phyloP scores from a whole-genome alignment of 2,888 invertebrate genomes.

The Agrenia bidenticulata region DNA sequence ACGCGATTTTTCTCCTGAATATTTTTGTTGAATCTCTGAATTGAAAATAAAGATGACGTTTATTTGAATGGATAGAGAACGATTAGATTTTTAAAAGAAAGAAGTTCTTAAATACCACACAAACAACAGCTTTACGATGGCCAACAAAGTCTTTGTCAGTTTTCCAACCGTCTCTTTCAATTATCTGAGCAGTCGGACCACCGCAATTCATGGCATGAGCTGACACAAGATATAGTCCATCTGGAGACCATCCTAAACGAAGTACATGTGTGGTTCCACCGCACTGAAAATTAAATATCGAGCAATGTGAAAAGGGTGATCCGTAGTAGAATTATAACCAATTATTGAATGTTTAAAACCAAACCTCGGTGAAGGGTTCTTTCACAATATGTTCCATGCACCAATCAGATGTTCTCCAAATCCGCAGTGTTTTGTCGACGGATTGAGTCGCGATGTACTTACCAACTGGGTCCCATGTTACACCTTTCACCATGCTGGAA shows the following conservation, averaged over 20 bases:
- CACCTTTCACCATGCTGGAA: conserved; percentile 91
- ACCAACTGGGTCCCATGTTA: conserved; percentile 98
- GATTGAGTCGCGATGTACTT: conserved; percentile 96
- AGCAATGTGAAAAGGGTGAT: background rate
- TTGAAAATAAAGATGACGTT: conserved; percentile 47
- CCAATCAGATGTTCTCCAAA: conserved; percentile 98
- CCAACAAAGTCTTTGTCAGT: conserved; percentile 97
- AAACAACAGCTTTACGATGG: conserved; percentile 94
- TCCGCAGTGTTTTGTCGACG: conserved; percentile 87
- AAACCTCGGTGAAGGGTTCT: conserved; percentile 81
- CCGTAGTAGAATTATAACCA: background rate
- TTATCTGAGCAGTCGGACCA: conserved; percentile 95
- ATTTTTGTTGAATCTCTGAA: conserved; percentile 84
- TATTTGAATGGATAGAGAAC: background rate
- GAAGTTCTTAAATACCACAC: conserved; percentile 65
- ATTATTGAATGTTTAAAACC: too few species aligned
- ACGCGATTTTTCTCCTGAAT: conserved; percentile 60
- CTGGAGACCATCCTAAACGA: conserved; percentile 94
- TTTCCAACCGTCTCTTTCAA: conserved; percentile 90
- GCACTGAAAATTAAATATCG: conserved; percentile 56
- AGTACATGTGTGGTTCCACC: conserved; percentile 88
- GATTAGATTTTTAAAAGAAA: conserved; percentile 45
- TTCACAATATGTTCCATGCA: conserved; percentile 79
- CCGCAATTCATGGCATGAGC: conserved; percentile 99
- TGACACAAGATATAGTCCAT: conserved; percentile 93